Evolutionary conservation across 2,113 vertebrate species (phyloP).

Genomic region (Pitta sordida): DNA sequence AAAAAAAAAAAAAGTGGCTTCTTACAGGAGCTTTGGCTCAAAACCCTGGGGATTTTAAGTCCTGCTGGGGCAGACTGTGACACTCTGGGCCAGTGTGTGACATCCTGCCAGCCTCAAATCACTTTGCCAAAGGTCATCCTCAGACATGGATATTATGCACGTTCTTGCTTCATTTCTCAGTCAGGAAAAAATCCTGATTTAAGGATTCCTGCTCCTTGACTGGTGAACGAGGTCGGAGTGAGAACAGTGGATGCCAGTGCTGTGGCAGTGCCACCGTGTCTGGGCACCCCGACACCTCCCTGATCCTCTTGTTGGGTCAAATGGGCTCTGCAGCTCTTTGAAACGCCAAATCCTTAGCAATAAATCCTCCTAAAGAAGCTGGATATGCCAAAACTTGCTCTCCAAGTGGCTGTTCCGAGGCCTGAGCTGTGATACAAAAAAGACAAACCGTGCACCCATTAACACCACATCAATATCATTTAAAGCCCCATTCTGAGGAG

Average conservation of each 20-base stretch:
- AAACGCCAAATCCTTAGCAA: neutral
- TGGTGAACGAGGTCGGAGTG: neutral
- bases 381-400: neutral
- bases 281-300: neutral
- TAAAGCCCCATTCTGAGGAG: conserved; percentile 63
- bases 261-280: neutral
- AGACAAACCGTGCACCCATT: conserved; percentile 64
- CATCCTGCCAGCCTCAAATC: neutral
- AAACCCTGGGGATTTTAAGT: neutral
- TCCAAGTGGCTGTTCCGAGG: neutral
- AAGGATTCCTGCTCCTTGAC: neutral
- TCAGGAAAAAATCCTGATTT: neutral
- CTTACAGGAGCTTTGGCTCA: neutral
- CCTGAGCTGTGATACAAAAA: neutral
- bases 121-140: neutral
- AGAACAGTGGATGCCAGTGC: neutral
- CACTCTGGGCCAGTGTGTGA: neutral
- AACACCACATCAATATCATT: conserved; percentile 71
- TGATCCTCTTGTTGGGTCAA: neutral
- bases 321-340: neutral
- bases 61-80: neutral
- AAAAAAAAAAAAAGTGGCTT: neutral
- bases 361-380: neutral
- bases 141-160: neutral
- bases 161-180: neutral